Conservation (phyloP, 1,140 invertebrate species). For the Sycophaga agraensis region DNA sequence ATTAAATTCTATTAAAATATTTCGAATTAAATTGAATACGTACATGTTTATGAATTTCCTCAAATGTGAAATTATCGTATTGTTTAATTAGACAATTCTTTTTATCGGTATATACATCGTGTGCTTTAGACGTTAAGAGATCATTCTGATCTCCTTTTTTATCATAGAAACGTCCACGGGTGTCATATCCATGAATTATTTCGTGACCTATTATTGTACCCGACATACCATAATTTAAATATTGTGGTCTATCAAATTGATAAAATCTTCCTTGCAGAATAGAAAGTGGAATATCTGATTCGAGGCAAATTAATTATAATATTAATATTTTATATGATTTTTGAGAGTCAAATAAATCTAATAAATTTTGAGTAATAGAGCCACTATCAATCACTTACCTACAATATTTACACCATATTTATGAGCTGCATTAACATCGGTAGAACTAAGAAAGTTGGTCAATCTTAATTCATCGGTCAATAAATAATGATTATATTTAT, state of each 20-base stretch:
- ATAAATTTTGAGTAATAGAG: too few species aligned
- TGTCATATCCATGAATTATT: slow-evolving; percentile 66
- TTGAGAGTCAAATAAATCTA: too few species aligned
- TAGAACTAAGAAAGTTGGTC: too few species aligned
- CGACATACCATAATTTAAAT: slow-evolving; percentile 72
- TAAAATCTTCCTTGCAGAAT: neutral
- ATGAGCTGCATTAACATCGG: too few species aligned
- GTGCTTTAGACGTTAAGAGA: slow-evolving; percentile 68
- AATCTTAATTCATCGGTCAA: slow-evolving; percentile 66
- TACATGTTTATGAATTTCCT: slow-evolving; percentile 61
- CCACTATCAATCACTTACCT: too few species aligned
- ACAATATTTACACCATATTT: too few species aligned
- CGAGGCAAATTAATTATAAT: neutral
- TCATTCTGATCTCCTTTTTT: neutral
- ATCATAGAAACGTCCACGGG: slow-evolving; percentile 64
- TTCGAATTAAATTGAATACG: slow-evolving; percentile 5
- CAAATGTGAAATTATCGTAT: slow-evolving; percentile 66
- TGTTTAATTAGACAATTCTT: slow-evolving; percentile 71
- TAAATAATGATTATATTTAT: slow-evolving; percentile 70
- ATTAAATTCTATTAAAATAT: neutral
- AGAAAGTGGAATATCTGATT: neutral
- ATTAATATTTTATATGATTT: neutral
- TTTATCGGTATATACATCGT: slow-evolving; percentile 61
- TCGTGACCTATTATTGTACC: slow-evolving; percentile 69
- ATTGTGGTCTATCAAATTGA: slow-evolving; percentile 67